Evolutionary conservation across 2,888 invertebrate species (phyloP).

Genomic region (Drosophila setosimentum): DNA sequence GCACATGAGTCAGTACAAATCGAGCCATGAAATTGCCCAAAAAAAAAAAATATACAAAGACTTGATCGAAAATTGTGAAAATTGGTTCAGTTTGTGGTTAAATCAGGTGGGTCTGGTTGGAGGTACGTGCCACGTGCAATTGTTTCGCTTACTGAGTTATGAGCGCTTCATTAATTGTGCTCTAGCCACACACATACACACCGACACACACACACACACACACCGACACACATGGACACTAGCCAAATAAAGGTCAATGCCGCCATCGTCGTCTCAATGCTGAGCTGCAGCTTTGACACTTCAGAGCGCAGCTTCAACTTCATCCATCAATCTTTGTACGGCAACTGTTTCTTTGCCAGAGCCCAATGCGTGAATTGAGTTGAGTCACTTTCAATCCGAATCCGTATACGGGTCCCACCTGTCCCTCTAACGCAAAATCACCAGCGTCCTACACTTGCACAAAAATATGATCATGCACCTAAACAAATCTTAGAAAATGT

Average conservation of each 20-base stretch:
- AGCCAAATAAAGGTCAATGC: slow-evolving; percentile 73
- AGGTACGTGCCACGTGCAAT: slow-evolving; percentile 48
- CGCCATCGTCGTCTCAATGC: slow-evolving; percentile 41
- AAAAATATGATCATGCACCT: neutral
- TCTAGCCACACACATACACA: slow-evolving; percentile 23
- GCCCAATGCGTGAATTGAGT: neutral
- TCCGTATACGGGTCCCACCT: slow-evolving; percentile 8
- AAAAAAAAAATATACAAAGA: slow-evolving; percentile 6
- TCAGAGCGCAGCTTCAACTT: slow-evolving; percentile 41
- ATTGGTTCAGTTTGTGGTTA: slow-evolving; percentile 62
- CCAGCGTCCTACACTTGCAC: neutral
- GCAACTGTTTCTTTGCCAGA: slow-evolving; percentile 7
- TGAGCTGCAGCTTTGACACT: slow-evolving; percentile 66
- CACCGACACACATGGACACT: neutral
- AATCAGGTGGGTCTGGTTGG: slow-evolving; percentile 14
- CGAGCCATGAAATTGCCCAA: slow-evolving; percentile 53
- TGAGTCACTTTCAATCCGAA: slow-evolving; percentile 2
- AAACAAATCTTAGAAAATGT: neutral
- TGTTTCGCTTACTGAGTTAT: slow-evolving; percentile 29
- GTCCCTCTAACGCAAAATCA: slow-evolving; percentile 17
- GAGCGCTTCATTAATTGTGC: slow-evolving; percentile 41
- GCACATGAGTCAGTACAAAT: slow-evolving; percentile 67
- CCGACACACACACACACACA: neutral
- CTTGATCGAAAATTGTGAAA: slow-evolving; percentile 28
- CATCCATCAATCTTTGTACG: slow-evolving; percentile 65